Base-by-base conservation (phyloP, 2,888 invertebrate species). In the Lasioglossum figueresi region DNA sequence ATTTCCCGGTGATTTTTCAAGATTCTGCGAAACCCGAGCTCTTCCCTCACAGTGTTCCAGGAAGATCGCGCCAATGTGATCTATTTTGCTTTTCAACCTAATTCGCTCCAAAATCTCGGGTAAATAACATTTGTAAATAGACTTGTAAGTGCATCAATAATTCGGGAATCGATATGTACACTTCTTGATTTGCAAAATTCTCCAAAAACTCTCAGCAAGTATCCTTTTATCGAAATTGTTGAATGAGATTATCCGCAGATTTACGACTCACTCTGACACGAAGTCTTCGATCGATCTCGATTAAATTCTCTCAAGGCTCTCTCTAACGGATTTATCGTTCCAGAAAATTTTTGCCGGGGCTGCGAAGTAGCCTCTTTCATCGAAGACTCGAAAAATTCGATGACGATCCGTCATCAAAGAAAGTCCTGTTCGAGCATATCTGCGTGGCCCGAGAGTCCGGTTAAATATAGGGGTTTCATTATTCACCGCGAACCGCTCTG, bases 401-500 rank as follows among this genome's bases (percentile, higher is more conserved):
- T 16, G 27, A 59, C 27, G 59, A 10, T 2, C 14, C 27, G 16
- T 31, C 52, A 45, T 56, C 71, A 56, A 84, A 84, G 84, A 84
- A 84, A 84, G 76, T 45, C 31, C 70, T 84, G 59, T 80, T 83
- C 74, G 37, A n/a, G 59, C 59, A 16, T 56, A 31, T 71, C 52
- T 80, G 85, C 70, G 70, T 37, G 70, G 68, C 23, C 27, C 80
- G 76, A 52, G 66, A 40, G 23, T 31, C 45, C 34, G 52, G 76
- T 72, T 85, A 85, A 85, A 85, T 85, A 79, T 85, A 85, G 85
- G 68, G 45, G 56, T 34, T 66, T 66, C 85, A 80, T 85, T 85
- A 85, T 85, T 85, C 80, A 85, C 80, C 59, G 72, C 48, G 70
- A 85, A 75, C 70, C 34, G 31, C 80, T 76, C 80, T 85, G 85